Base-by-base conservation (phyloP, 92 coral and sea anemone species). In the Umimayanthus kanabou region DNA sequence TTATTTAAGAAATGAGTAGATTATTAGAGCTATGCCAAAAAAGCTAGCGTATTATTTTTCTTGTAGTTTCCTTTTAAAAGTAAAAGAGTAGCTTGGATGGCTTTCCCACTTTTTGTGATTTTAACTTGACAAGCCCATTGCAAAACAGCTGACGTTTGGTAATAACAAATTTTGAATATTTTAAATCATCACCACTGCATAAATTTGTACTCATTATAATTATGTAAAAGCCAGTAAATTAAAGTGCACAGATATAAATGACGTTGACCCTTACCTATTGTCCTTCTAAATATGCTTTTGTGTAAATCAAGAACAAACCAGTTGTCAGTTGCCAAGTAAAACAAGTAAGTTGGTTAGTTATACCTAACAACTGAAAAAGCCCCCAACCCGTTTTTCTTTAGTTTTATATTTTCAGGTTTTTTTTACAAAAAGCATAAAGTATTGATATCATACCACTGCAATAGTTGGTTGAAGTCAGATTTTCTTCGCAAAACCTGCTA, bases 101-200 rank as follows among this genome's bases (percentile, higher is more conserved):
- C 43, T 58, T 29, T 80, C 55, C 45, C 42, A 80, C 50, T 5
- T 11, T 80, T 39, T 37, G 53, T 15, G 15, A 14, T 80, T 58
- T 9, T 37, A 22, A 40, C 80, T 8, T 57, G 72, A 61, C 66
- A 80, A 70, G 53, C 78, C 87, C 77, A 7, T 53, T 14, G 58
- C 58, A 53, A 11, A 70, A 83, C 87, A 83, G 67, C 78, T 83
- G 87, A 83, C 47, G 39, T 69, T 69, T 83, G 77, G 40, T 72
- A 83, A 83, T 42, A 74, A 25, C 40, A 22, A 39, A 83, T 66
- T 65, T 65, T 66, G 76, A 75, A 70, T 70, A 83, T 67, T 40
- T 83, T 6, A 83, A 15, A 47, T 45, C 43, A 83, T 83, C 28
- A 5, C 18, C 77, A 70, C 77, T 70, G 78, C 87, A 70, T 83